A percentile compares a stretch with the other conserved stretches of the same genome.
Conservation (phyloP, 1,140 invertebrate species). For the Cyphomyrmex costatus region DNA sequence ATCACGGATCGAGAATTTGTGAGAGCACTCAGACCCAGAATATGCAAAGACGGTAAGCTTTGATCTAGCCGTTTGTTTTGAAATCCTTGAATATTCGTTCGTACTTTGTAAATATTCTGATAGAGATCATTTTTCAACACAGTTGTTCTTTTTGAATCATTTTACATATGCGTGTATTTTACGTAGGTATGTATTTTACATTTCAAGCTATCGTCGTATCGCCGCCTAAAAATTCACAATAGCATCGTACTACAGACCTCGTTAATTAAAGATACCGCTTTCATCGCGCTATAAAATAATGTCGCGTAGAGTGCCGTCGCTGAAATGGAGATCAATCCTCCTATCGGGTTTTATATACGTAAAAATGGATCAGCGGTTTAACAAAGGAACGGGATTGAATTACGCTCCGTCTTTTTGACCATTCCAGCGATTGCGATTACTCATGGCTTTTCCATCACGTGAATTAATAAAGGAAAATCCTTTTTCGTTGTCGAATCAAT, state of each 20-base stretch:
- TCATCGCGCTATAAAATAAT: conserved; percentile 18
- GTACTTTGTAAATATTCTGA: not conserved
- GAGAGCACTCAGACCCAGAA: not conserved
- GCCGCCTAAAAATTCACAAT: conserved; percentile 11
- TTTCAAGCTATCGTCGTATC: not conserved
- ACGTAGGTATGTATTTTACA: no score
- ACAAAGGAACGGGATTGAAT: conserved; percentile 47
- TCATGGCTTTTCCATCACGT: not conserved
- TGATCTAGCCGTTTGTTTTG: conserved; percentile 51
- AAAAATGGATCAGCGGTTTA: conserved; percentile 49
- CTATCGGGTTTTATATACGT: conserved; percentile 24
- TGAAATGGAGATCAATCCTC: conserved; percentile 6
- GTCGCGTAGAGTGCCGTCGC: not conserved
- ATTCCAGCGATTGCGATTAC: conserved; percentile 20
- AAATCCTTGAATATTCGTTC: not conserved
- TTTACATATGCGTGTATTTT: not conserved
- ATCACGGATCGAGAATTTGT: not conserved
- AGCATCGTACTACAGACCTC: not conserved
- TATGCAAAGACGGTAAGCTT: conserved; percentile 9
- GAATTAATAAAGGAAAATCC: conserved; percentile 21
- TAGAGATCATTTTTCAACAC: not conserved
- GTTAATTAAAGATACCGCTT: conserved; percentile 51
- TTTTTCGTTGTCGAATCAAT: conserved; percentile 43
- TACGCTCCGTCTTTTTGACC: conserved; percentile 35
- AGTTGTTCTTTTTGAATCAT: not conserved